phyloP scores from a whole-genome alignment of 1,140 invertebrate genomes.

The Tetramorium simillimum region DNA sequence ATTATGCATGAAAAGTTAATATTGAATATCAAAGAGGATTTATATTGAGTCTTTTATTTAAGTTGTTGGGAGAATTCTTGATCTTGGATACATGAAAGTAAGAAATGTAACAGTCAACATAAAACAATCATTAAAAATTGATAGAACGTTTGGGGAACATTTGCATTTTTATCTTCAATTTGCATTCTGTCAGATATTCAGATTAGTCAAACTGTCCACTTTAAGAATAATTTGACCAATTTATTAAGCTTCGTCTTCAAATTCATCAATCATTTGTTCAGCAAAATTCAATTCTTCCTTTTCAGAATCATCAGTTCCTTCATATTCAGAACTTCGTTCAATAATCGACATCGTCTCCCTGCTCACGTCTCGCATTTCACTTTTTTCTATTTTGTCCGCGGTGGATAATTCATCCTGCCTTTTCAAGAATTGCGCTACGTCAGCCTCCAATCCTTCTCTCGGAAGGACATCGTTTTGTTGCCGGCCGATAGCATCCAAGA shows the following conservation, averaged over 20 bases:
- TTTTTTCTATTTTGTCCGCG: not conserved
- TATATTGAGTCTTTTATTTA: conserved; percentile 10
- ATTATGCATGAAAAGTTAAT: conserved; percentile 6
- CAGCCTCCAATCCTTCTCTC: conserved; percentile 27
- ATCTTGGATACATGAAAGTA: not conserved
- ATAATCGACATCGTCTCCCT: not conserved
- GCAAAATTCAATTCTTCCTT: not conserved
- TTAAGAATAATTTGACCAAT: not conserved
- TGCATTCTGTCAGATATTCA: not conserved
- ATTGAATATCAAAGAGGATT: conserved; percentile 32
- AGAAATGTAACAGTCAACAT: not conserved
- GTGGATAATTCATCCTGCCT: not conserved
- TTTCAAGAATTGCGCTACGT: conserved; percentile 6
- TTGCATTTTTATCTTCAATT: not conserved
- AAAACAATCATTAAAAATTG: not conserved
- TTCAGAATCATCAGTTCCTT: not conserved
- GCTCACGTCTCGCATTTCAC: not conserved
- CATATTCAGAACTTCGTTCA: not conserved
- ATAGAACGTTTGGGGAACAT: not conserved
- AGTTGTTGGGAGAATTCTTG: not conserved
- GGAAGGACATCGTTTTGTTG: conserved; percentile 64
- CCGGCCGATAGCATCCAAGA: conserved; percentile 65
- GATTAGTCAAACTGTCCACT: not conserved
- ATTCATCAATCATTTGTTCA: not conserved
- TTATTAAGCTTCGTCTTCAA: not conserved